Evolutionary conservation across 2,113 vertebrate genomes (phyloP).

Genomic region (Brachyistius frenatus): DNA sequence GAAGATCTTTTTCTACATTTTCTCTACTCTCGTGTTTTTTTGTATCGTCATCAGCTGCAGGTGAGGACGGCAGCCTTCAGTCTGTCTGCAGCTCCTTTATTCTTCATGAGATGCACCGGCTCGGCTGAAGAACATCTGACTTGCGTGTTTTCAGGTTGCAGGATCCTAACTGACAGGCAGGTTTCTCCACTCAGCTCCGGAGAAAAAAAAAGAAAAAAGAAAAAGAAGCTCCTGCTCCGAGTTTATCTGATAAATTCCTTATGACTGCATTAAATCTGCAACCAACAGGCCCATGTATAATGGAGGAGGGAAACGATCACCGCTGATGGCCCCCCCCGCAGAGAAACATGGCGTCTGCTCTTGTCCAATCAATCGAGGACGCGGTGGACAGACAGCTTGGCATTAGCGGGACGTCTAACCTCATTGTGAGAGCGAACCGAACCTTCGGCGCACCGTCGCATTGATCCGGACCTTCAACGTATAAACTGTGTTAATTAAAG

Average conservation of each 20-base stretch:
- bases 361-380: conserved; percentile 28
- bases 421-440: not conserved
- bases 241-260: conserved; percentile 22
- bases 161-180: too few relatives aligned
- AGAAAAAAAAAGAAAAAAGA: not conserved
- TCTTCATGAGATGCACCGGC: too few relatives aligned
- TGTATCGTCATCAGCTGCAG: too few relatives aligned
- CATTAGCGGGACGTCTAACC: conserved; percentile 26
- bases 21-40: too few relatives aligned
- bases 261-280: not conserved
- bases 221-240: not conserved
- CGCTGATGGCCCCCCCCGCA: conserved; percentile 3
- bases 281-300: conserved; percentile 14
- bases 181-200: not conserved
- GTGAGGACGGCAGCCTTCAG: not conserved
- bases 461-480: conserved; percentile 54
- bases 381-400: conserved; percentile 30
- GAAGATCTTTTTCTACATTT: too few relatives aligned
- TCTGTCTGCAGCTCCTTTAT: too few relatives aligned
- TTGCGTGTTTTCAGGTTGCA: too few relatives aligned
- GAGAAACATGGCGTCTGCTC: conserved; percentile 19
- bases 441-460: not conserved
- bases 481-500: conserved; percentile 68
- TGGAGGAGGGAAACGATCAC: not conserved
- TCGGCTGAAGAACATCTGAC: too few relatives aligned